Conservation (phyloP, 2,888 invertebrate genomes). For the Brenthis ino region DNA sequence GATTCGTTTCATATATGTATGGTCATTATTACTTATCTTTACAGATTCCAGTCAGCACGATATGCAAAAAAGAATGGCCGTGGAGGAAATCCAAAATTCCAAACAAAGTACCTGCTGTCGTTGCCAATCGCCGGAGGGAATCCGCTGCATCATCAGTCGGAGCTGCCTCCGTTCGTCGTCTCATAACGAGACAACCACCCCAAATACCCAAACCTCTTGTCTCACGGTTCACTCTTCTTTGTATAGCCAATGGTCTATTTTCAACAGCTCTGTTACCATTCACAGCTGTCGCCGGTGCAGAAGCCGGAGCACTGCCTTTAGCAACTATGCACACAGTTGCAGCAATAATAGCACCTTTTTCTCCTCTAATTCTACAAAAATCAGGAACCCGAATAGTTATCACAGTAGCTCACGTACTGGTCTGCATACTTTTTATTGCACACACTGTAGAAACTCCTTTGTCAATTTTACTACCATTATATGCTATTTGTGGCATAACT, state of each 20-base stretch:
- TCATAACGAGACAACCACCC: conserved; percentile 82
- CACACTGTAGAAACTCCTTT: conserved; percentile 76
- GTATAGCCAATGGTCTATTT: conserved; percentile 83
- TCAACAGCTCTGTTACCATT: conserved; percentile 85
- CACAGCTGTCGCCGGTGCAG: conserved; percentile 75
- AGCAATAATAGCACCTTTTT: conserved; percentile 79
- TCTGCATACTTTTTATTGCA: conserved; percentile 83
- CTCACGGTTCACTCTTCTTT: conserved; percentile 77
- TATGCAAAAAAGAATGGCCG: conserved; percentile 76
- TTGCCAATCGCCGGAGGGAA: conserved; percentile 81
- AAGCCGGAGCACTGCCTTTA: conserved; percentile 84
- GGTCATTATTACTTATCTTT: conserved; percentile 19
- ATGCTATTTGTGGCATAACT: conserved; percentile 79
- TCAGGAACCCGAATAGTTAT: conserved; percentile 66
- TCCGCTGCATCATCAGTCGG: conserved; percentile 88
- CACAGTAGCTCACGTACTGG: conserved; percentile 77
- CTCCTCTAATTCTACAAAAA: conserved; percentile 71
- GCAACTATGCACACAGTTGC: conserved; percentile 84
- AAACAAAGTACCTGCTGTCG: conserved; percentile 46
- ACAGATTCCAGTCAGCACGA: conserved; percentile 72
- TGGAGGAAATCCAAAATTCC: conserved; percentile 69
- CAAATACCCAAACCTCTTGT: conserved; percentile 76
- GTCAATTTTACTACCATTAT: conserved; percentile 63
- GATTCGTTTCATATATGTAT: not conserved
- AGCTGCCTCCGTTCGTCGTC: conserved; percentile 88